These are phyloP conservation scores for Dipodomys spectabilis DNA, from an alignment of 2,113 vertebrate species.

Conservation along the genomic window DNA sequence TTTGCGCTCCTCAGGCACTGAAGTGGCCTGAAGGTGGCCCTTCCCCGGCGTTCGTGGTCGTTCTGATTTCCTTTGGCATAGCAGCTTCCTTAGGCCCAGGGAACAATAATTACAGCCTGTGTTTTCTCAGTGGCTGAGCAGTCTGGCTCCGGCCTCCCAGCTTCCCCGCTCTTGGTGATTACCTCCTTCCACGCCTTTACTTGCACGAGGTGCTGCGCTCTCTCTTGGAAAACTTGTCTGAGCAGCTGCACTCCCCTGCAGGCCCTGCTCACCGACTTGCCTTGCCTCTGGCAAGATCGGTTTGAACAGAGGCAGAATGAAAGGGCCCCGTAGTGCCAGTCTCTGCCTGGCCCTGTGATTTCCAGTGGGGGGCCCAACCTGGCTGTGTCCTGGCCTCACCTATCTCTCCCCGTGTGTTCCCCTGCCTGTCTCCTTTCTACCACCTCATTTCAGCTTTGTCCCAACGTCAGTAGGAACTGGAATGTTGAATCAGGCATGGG, in stretches of 20 bases:
- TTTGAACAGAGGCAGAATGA: background rate
- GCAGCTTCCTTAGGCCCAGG: background rate
- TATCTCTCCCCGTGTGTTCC: background rate
- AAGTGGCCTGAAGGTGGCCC: background rate
- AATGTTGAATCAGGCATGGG: background rate
- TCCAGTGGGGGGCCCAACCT: background rate
- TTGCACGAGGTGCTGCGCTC: background rate
- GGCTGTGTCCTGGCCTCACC: background rate
- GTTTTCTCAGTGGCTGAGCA: background rate
- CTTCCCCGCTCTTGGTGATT: background rate
- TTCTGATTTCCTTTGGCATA: background rate
- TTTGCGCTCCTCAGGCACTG: background rate
- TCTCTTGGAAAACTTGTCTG: background rate
- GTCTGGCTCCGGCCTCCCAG: background rate
- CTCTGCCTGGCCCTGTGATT: background rate
- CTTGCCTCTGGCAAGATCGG: background rate
- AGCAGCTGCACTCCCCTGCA: background rate
- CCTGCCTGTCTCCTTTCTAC: background rate
- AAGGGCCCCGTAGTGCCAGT: fast-evolving
- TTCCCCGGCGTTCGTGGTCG: background rate
- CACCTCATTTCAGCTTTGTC: background rate
- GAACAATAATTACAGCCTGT: background rate
- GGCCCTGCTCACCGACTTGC: background rate
- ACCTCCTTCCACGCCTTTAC: background rate
- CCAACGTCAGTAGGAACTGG: background rate